A percentile compares a stretch with the other conserved stretches of the same genome.
Evolutionary conservation across 1,140 invertebrate species (phyloP).

Genomic region (Daktulosphaira vitifoliae): DNA sequence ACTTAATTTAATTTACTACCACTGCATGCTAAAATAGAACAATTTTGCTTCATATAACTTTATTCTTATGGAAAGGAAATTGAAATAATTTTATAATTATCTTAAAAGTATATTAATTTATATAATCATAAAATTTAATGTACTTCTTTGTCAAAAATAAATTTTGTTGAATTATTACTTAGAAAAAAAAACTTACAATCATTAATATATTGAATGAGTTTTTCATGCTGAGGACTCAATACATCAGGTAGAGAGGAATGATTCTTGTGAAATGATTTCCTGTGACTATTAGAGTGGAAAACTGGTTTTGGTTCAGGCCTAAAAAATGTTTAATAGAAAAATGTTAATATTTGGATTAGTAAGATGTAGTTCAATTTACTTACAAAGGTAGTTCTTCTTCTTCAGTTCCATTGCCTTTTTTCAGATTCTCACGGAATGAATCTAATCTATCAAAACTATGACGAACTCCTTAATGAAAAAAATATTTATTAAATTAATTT

Average conservation of each 20-base stretch:
- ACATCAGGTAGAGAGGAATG: background rate
- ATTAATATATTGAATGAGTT: slow-evolving; percentile 28
- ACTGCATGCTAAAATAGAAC: too few species aligned
- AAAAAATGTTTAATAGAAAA: background rate
- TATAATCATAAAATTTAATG: too few species aligned
- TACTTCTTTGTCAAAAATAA: too few species aligned
- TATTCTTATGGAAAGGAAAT: too few species aligned
- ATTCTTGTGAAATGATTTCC: slow-evolving; percentile 14
- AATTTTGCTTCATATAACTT: too few species aligned
- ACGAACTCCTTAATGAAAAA: background rate
- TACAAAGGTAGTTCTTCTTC: slow-evolving; percentile 19
- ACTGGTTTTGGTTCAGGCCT: slow-evolving; percentile 23
- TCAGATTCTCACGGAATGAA: slow-evolving; percentile 21
- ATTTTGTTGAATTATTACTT: too few species aligned
- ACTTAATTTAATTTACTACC: too few species aligned
- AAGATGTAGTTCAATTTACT: background rate
- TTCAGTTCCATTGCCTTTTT: slow-evolving; percentile 15
- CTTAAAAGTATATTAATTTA: too few species aligned
- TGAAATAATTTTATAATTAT: too few species aligned
- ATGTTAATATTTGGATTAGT: background rate
- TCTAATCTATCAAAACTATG: slow-evolving; percentile 20
- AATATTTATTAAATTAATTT: background rate
- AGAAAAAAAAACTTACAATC: slow-evolving; percentile 15
- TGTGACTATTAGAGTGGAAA: slow-evolving; percentile 21
- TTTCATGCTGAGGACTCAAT: slow-evolving; percentile 28